These are phyloP conservation scores for Saguinus imperator DNA, from an alignment of 2,113 vertebrate genomes.

Conservation along the genomic window DNA sequence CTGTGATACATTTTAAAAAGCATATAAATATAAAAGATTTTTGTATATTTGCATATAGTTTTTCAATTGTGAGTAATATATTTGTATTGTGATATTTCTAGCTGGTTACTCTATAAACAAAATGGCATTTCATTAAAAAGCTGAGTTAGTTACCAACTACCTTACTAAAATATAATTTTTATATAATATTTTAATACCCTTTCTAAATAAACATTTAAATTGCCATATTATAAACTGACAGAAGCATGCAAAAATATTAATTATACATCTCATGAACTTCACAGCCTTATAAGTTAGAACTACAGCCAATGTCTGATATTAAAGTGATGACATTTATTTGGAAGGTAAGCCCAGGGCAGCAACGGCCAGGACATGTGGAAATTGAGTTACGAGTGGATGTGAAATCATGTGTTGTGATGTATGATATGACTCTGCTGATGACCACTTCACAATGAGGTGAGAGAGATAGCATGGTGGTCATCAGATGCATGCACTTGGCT, in stretches of 20 bases:
- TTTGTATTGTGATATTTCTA: background rate
- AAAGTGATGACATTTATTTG: background rate
- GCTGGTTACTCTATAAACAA: too few relatives aligned
- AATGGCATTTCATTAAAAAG: background rate
- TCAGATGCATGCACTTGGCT: background rate
- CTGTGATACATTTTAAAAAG: background rate
- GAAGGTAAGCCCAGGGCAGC: background rate
- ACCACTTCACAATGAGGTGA: background rate
- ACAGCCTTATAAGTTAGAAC: background rate
- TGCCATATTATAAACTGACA: background rate
- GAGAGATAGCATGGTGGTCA: background rate
- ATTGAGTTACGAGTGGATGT: background rate
- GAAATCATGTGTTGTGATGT: background rate
- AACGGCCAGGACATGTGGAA: background rate
- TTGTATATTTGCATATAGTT: background rate
- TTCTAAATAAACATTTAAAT: too few relatives aligned
- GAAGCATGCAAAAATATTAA: background rate
- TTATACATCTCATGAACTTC: background rate
- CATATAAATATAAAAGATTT: background rate
- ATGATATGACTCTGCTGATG: background rate
- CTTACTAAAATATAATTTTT: too few relatives aligned
- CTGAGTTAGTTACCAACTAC: background rate
- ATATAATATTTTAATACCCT: too few relatives aligned
- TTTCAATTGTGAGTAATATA: background rate
- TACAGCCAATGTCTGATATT: background rate